Percentiles rank a stretch among this genome's conserved stretches.
Conservation (phyloP, 2,888 invertebrate genomes). For the Amblyjoppa fuscipennis region DNA sequence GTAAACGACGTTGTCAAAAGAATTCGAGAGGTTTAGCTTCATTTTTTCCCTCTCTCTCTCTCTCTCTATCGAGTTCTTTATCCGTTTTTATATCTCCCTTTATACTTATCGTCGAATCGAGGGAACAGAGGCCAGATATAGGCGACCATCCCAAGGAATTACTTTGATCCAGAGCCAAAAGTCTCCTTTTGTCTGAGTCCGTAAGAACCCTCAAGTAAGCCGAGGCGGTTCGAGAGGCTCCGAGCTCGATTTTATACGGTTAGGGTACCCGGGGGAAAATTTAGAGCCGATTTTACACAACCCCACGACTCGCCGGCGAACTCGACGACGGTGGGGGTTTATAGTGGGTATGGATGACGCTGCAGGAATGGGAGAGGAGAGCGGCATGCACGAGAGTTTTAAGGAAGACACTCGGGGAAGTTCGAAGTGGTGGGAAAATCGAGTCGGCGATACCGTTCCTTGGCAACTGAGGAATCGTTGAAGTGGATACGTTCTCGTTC, state of each 20-base stretch:
- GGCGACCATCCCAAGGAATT: conserved; percentile 41
- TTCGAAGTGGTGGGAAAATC: conserved; percentile 23
- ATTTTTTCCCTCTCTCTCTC: background rate
- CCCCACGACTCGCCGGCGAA: conserved; percentile 1
- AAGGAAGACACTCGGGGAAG: conserved; percentile 12
- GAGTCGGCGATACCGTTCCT: conserved; percentile 45
- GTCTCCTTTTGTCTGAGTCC: conserved; percentile 61
- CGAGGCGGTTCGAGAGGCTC: conserved; percentile 50
- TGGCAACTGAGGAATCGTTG: conserved; percentile 57
- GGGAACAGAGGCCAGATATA: conserved; percentile 34
- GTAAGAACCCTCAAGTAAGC: conserved; percentile 54
- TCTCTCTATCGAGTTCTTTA: background rate
- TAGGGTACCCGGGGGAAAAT: conserved; percentile 60
- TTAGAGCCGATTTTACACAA: conserved; percentile 63
- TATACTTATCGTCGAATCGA: conserved; percentile 42
- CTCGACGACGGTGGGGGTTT: background rate
- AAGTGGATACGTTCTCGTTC: conserved; percentile 53
- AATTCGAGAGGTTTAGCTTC: conserved; percentile 18
- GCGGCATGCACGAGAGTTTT: conserved; percentile 30
- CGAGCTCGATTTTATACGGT: conserved; percentile 60
- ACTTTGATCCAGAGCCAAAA: conserved; percentile 68
- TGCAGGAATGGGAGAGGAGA: conserved; percentile 43
- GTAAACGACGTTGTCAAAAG: conserved; percentile 26
- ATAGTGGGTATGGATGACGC: conserved; percentile 55
- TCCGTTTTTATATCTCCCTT: conserved; percentile 4